phyloP scores from a whole-genome alignment of 2,888 invertebrate genomes.

The Archips crataeganus region DNA sequence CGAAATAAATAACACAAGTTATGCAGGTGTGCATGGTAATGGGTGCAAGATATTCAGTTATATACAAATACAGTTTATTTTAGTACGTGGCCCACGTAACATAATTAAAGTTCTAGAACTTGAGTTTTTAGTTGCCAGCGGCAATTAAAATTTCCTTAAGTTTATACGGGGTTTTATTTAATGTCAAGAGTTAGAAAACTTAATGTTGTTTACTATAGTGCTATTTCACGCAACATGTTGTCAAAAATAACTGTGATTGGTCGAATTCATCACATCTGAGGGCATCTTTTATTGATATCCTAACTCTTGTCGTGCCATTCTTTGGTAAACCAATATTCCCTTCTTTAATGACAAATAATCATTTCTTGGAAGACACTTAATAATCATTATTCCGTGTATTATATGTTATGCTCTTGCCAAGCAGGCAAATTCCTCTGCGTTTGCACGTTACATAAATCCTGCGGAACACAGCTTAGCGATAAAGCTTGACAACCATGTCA shows the following conservation, averaged over 20 bases:
- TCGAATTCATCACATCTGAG: background rate
- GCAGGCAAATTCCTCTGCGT: conserved; percentile 12
- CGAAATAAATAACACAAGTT: no score
- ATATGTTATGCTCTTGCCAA: background rate
- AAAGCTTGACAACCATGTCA: conserved; percentile 55
- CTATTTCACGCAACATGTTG: background rate
- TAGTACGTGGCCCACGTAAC: background rate
- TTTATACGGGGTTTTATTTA: background rate
- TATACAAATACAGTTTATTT: background rate
- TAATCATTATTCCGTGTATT: conserved; percentile 4
- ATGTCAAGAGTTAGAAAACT: background rate
- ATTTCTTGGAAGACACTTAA: conserved; percentile 10
- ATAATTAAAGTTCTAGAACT: background rate
- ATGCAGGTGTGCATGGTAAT: no score
- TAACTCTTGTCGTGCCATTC: background rate
- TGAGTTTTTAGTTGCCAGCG: background rate
- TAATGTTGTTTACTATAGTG: background rate
- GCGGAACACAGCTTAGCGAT: conserved; percentile 48
- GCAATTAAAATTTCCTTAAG: background rate
- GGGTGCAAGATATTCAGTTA: background rate
- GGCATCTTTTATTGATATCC: background rate
- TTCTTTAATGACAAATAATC: background rate
- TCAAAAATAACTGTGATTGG: background rate
- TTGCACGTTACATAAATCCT: conserved; percentile 36
- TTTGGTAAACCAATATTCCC: background rate